Base-by-base conservation (phyloP, 2,888 invertebrate genomes). In the Cerastis rubricosa region DNA sequence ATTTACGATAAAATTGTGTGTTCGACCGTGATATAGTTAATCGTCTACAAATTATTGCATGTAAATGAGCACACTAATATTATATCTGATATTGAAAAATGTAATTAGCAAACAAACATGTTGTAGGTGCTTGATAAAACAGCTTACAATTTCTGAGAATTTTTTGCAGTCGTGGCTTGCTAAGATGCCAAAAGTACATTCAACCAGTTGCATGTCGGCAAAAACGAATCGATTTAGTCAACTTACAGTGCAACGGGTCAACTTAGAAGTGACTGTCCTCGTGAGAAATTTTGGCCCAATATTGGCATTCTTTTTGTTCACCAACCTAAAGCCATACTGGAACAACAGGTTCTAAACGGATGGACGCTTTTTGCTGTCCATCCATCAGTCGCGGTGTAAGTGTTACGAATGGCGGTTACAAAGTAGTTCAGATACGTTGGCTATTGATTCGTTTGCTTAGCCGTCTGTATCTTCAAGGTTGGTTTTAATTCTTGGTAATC, bases 271-370 rank as follows among this genome's bases (percentile, higher is more conserved):
- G 71, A 74, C 74, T 78, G 89, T 90, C 91, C 85, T 85, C 89
- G 88, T 90, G 89, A 87, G 90, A 91, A 90, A 84, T 80, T 80
- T 84, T 83, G 79, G 64, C 72, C 75, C 79, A 82, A 83, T 87
- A 85, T 91, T 87, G 87, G 85, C 85, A 92, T 91, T 90, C 87
- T 74, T 68, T 59, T 66, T 80, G 74, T 84, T 84, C 85, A 85
- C 71, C 47, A 63, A 70, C 59, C 29, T 68, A 73, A 76, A 59
- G 19, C 43, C 51, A 70, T 63, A 67, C 68, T 64, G 45, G 68
- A 59, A 72, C 69, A 85, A 87, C 87, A 77, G 76, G 84, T 87
- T 86, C n/a, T 49, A 66, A 73, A 75, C 75, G 65, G 71, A 80
- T 77, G 54, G 47, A 49, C 67, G 57, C 29, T 76, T 87, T 87